Evolutionary conservation across 92 coral and sea anemone species (phyloP).

Genomic region (Paramuricea clavata): DNA sequence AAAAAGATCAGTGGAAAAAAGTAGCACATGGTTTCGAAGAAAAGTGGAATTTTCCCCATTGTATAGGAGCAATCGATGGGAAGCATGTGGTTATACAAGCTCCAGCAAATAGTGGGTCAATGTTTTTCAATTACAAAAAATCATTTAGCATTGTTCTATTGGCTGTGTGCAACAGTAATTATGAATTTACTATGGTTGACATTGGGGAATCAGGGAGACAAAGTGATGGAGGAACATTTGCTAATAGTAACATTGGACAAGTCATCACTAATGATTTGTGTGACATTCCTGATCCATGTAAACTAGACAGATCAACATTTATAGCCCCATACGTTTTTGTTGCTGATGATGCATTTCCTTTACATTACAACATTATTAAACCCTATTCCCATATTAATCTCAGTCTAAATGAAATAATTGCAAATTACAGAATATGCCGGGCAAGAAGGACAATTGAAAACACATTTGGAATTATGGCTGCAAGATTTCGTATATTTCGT

Average conservation of each 20-base stretch:
- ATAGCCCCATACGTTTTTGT: not conserved
- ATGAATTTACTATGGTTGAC: constrained; percentile 4
- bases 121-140: not conserved
- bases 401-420: not conserved
- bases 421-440: not conserved
- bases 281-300: not conserved
- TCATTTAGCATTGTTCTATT: not conserved
- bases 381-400: not conserved
- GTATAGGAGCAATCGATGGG: constrained; percentile 10
- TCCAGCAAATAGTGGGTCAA: not conserved
- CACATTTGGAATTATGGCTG: constrained; percentile 7
- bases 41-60: not conserved
- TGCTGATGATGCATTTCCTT: not conserved
- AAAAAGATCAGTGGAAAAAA: not conserved
- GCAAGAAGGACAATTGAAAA: constrained; percentile 3
- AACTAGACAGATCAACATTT: not conserved
- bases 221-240: not conserved
- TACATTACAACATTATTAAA: not conserved
- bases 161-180: constrained; percentile 3
- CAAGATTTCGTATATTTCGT: not conserved
- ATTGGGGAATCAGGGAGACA: not conserved
- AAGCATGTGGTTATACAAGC: not conserved
- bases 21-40: not conserved
- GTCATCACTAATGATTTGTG: not conserved
- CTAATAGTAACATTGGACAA: constrained; percentile 2